Conservation (phyloP, 2,888 invertebrate genomes). For the Griposia aprilina region DNA sequence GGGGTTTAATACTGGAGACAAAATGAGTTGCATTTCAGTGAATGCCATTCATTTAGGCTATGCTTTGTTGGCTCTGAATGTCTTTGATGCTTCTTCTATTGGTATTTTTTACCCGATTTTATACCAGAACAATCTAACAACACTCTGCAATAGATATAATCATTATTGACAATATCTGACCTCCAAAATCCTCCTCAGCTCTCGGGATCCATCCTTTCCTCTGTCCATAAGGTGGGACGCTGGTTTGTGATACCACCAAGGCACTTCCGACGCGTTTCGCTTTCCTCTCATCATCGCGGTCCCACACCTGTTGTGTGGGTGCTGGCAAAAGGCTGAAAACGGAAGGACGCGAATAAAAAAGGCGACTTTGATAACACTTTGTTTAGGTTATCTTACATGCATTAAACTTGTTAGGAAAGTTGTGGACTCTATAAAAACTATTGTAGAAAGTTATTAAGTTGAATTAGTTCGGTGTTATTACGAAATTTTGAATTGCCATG, state of each 20-base stretch:
- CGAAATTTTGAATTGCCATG: constrained; percentile 32
- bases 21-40: background rate
- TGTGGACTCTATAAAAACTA: background rate
- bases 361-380: constrained; percentile 20
- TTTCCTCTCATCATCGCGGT: constrained; percentile 95
- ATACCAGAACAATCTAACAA: background rate
- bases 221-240: constrained; percentile 98
- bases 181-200: constrained; percentile 93
- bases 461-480: background rate
- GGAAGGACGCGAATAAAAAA: background rate
- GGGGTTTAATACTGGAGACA: background rate
- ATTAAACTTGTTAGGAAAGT: background rate
- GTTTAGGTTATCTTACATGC: constrained; percentile 40
- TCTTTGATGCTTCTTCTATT: background rate
- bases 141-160: background rate
- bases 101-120: background rate
- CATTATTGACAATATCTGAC: constrained; percentile 69
- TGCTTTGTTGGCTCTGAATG: background rate
- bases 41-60: background rate
- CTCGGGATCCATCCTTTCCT: constrained; percentile 98
- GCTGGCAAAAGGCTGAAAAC: constrained; percentile 94
- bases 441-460: background rate
- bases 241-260: constrained; percentile 94
- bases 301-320: constrained; percentile 96
- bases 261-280: constrained; percentile 91